Evolutionary conservation across 37 sponge, comb jelly and placozoan species (phyloP), one percentile per base, ranked within the genome.

Genomic region (Sycon ciliatum): DNA sequence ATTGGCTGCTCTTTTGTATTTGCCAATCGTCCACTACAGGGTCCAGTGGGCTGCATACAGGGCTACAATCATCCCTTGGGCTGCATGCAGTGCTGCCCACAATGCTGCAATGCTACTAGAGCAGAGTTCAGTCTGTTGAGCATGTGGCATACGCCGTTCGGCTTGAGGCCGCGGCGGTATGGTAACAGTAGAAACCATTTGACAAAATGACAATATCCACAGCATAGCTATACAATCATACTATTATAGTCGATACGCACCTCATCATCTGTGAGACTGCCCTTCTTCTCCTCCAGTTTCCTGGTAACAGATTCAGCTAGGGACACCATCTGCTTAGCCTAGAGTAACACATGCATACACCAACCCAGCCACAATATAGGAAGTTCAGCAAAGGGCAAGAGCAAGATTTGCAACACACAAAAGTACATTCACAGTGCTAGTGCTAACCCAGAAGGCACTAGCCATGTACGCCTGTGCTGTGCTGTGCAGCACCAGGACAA

Each of bases 281-380:
- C 88, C 65, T 95, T 84, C 74, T 87, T 85, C 56, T 95, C 89
- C 39, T 88, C 86, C 4, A 95, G 54, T 60, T 85, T 87, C 34
- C 79, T 58, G 20, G 97, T 89, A 85, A 90, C 84, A 26, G 71
- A 79, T 74, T 95, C 91, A 7, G 91, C 83, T 30, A 95, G 65
- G 3, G 57, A 55, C 1, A 95, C 89, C 97, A 95, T 95, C 22
- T 85, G 80, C 55, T 87, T 87, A 23, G 93, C 93, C 90, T 89
- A 33, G 0, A 30, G 9, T 13, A 42, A 42, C 13, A 22, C 37
- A 2, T 28, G 32, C 3, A 35, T 73, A 20, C 18, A 9, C 35
- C 18, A 20, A 9, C n/a, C 32, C 4, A 36, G 35, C n/a, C n/a
- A n/a, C n/a, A n/a, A n/a, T n/a, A n/a, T n/a, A n/a, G n/a, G n/a